These are phyloP conservation scores for Drosophila arizonae DNA, from an alignment of 1,140 invertebrate species.

Conservation along the genomic window DNA sequence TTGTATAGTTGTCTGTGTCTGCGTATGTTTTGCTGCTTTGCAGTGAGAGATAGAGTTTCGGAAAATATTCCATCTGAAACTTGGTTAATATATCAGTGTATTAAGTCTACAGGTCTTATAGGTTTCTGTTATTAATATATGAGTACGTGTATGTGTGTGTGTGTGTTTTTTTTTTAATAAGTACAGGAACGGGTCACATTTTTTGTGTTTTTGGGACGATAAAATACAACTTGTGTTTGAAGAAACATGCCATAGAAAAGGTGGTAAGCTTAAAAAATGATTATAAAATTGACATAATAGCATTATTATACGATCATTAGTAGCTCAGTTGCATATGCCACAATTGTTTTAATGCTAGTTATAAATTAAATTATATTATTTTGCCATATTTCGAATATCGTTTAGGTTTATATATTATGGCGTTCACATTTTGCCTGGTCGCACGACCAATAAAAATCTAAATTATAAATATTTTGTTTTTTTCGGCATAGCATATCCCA, in stretches of 20 bases:
- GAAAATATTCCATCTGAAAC: slow-evolving; percentile 61
- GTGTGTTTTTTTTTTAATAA: slow-evolving; percentile 44
- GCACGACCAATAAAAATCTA: slow-evolving; percentile 15
- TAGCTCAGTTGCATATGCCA: slow-evolving; percentile 16
- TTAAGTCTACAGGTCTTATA: slow-evolving; percentile 43
- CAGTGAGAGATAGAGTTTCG: slow-evolving; percentile 62
- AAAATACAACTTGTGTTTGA: slow-evolving; percentile 11
- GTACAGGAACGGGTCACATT: slow-evolving; percentile 68
- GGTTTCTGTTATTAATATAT: slow-evolving; percentile 17
- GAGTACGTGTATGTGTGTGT: slow-evolving; percentile 2
- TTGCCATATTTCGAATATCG: slow-evolving; percentile 25
- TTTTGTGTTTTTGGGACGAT: slow-evolving; percentile 14
- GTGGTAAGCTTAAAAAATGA: slow-evolving; percentile 32
- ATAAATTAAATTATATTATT: slow-evolving; percentile 44
- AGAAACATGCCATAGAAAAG: slow-evolving; percentile 23
- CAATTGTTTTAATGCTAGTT: slow-evolving; percentile 18
- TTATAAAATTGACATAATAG: slow-evolving; percentile 58
- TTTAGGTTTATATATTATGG: slow-evolving; percentile 40
- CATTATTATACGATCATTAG: slow-evolving; percentile 27
- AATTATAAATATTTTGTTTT: slow-evolving; percentile 19
- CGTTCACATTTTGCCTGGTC: slow-evolving; percentile 14
- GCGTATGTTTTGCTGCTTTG: slow-evolving; percentile 58
- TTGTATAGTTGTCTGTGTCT: slow-evolving; percentile 52
- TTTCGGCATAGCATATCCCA: slow-evolving; percentile 20
- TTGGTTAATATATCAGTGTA: slow-evolving; percentile 17